Evolutionary conservation across 1,140 invertebrate genomes (phyloP), one percentile per base, ranked within the genome.

Genomic region (Lepidurus packardi): DNA sequence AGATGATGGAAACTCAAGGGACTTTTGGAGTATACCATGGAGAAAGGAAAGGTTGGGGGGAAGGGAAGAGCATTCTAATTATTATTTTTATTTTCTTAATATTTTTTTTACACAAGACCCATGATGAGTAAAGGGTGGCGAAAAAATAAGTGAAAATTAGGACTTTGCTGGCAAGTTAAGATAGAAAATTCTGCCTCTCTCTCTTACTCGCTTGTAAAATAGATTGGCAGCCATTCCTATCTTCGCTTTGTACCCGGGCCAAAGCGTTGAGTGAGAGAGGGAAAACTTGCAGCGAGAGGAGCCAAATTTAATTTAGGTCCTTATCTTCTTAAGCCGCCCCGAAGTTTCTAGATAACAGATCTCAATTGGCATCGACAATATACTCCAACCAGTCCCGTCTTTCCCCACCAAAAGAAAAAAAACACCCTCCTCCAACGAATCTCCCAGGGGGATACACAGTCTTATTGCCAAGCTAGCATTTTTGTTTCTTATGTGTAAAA

Each of bases 91-190:
- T 42, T 75, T 13, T 75, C 11, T 75, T 24, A 42, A 5, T 75
- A 4, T 8, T 7, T 75, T 11, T 34, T 24, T 11, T n/a, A n/a
- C 65, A n/a, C 65, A 73, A 3, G 24, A 73, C 2, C 3, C n/a
- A 73, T 73, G 74, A 75, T 75, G 74, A 24, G 74, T 75, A 13
- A 34, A 75, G 42, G 65, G 1, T 73, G 65, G n/a, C 24, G 65
- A n/a, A 73, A 73, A 34, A 34, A n/a, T n/a, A 25, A 34, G 2
- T 73, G 65, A 24, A 73, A n/a, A n/a, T 24, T 24, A n/a, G 65
- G 65, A 73, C 3, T 24, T 24, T 5, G 65, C 24, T 73, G n/a
- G 65, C 24, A 73, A 34, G 34, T 34, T 34, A 34, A 34, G 34
- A 34, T 34, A 34, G 1, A 4, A 34, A 3, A 34, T 34, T 34